A percentile compares a stretch with the other conserved stretches of the same genome.
phyloP scores from a whole-genome alignment of 2,797 vertebrate genomes.

The Rhynchonycteris naso region DNA sequence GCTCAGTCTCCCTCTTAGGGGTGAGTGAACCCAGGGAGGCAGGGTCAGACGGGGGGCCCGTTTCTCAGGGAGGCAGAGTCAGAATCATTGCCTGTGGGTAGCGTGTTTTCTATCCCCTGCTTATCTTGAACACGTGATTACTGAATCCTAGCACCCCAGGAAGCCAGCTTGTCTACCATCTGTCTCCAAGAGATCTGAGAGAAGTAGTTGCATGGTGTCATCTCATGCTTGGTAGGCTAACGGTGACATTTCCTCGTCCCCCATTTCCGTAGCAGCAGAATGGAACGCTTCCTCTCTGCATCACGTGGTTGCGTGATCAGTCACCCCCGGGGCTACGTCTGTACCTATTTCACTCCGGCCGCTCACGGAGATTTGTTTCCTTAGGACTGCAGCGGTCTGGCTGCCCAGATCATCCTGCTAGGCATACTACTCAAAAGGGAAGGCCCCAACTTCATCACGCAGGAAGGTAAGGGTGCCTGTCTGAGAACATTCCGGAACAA shows the following conservation, averaged over 20 bases:
- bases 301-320: neutral
- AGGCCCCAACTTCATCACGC: conserved; percentile 92
- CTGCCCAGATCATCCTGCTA: conserved; percentile 94
- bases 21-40: neutral
- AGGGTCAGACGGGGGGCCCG: neutral
- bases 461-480: conserved; percentile 90
- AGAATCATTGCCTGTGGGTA: neutral
- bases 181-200: neutral
- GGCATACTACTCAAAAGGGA: conserved; percentile 93
- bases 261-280: neutral
- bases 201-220: neutral
- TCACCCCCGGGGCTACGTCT: neutral
- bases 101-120: neutral
- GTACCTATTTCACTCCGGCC: conserved; percentile 57
- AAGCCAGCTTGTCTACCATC: neutral
- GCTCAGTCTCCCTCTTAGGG: neutral
- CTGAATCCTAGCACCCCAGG: neutral
- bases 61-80: neutral
- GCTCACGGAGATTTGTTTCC: conserved; percentile 61
- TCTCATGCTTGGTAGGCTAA: neutral
- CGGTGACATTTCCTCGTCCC: neutral
- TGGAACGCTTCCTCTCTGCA: neutral
- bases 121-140: conserved; percentile 6
- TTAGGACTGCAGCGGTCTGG: conserved; percentile 94
- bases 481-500: neutral